These are phyloP conservation scores for Coryphaenoides rupestris DNA, from an alignment of 2,113 vertebrate species.

Conservation along the genomic window DNA sequence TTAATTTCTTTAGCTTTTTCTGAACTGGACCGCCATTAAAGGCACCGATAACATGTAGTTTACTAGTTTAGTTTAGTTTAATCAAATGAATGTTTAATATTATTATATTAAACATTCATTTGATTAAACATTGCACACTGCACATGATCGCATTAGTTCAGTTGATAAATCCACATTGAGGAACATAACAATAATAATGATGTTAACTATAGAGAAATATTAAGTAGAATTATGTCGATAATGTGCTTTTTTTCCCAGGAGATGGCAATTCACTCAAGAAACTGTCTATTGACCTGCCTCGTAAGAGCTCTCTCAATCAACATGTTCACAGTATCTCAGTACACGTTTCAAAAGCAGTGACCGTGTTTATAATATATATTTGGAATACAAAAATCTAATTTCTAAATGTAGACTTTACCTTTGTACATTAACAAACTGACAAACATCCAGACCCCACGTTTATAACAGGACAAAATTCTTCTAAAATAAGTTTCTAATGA, in stretches of 20 bases:
- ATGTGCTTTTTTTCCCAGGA: slow-evolving; percentile 74
- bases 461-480: too few species aligned
- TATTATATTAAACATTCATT: too few species aligned
- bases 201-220: too few species aligned
- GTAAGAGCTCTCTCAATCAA: slow-evolving; percentile 63
- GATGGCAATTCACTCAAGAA: slow-evolving; percentile 72
- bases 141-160: background rate
- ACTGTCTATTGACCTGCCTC: slow-evolving; percentile 76
- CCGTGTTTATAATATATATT: slow-evolving; percentile 11
- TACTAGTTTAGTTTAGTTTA: too few species aligned
- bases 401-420: slow-evolving; percentile 22
- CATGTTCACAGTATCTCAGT: slow-evolving; percentile 23
- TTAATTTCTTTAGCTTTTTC: too few species aligned
- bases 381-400: background rate
- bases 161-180: slow-evolving; percentile 16
- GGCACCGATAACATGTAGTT: too few species aligned
- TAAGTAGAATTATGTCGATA: too few species aligned
- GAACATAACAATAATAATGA: too few species aligned
- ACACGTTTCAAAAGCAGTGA: slow-evolving; percentile 34
- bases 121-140: background rate
- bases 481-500: too few species aligned
- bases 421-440: slow-evolving; percentile 6
- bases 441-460: too few species aligned
- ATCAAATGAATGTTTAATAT: too few species aligned
- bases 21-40: too few species aligned